Evolutionary conservation across 2,113 vertebrate genomes (phyloP).

Genomic region (Stictonetta naevosa): DNA sequence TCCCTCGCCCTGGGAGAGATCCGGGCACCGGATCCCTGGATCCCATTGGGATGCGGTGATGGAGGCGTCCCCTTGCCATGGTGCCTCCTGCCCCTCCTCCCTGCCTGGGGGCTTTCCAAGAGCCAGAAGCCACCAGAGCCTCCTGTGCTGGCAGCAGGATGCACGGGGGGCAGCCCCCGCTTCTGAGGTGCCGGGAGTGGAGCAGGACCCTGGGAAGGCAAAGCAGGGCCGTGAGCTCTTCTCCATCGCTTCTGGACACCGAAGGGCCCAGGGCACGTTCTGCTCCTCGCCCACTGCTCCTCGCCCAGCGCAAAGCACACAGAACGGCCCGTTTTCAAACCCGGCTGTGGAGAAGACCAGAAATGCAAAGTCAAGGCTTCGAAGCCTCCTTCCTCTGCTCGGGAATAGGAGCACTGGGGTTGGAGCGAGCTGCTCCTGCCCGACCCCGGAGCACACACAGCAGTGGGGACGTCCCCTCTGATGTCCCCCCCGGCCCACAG

Average conservation of each 20-base stretch:
- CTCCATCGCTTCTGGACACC: background rate
- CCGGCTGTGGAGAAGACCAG: rapidly evolving
- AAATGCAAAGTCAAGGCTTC: background rate
- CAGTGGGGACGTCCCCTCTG: background rate
- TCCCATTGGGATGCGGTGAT: background rate
- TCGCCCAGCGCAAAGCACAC: background rate
- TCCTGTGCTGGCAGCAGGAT: no score
- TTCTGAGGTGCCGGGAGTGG: background rate
- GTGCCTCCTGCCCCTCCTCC: background rate
- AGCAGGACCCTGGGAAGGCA: background rate
- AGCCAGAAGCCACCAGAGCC: background rate
- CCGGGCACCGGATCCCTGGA: slow-evolving; percentile 13
- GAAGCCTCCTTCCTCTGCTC: background rate
- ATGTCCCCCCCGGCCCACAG: background rate
- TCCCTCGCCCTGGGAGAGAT: background rate
- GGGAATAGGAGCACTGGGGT: background rate
- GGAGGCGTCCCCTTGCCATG: rapidly evolving
- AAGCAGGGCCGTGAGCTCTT: background rate
- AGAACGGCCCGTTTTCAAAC: background rate
- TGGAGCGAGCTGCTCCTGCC: background rate
- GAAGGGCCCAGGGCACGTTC: background rate
- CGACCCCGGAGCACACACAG: background rate
- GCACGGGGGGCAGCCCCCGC: background rate
- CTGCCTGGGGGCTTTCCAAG: background rate
- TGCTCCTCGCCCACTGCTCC: background rate